Evolutionary conservation across 2,113 vertebrate species (phyloP).

Genomic region (Bos taurus): ARS-UCD2.0 NC_037343.1:21863001-21863500

Average conservation of each 20-base stretch:
- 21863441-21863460: not conserved
- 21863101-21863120: not conserved
- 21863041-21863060: not conserved
- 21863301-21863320: rapidly evolving
- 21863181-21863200: not conserved
- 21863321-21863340: not conserved
- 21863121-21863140: not conserved
- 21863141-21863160: not conserved
- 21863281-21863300: rapidly evolving
- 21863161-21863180: not conserved
- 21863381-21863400: conserved; percentile 29
- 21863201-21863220: not conserved
- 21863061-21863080: not conserved
- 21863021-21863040: not conserved
- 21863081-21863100: not conserved
- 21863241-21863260: not conserved
- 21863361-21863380: not conserved
- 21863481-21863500: not conserved
- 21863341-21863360: not conserved
- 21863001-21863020: not conserved
- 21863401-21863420: not conserved
- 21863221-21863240: not conserved
- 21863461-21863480: not conserved
- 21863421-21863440: not conserved
- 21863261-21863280: rapidly evolving